phyloP scores from a whole-genome alignment of 2,888 invertebrate species.

The Amphipyra tragopoginis region DNA sequence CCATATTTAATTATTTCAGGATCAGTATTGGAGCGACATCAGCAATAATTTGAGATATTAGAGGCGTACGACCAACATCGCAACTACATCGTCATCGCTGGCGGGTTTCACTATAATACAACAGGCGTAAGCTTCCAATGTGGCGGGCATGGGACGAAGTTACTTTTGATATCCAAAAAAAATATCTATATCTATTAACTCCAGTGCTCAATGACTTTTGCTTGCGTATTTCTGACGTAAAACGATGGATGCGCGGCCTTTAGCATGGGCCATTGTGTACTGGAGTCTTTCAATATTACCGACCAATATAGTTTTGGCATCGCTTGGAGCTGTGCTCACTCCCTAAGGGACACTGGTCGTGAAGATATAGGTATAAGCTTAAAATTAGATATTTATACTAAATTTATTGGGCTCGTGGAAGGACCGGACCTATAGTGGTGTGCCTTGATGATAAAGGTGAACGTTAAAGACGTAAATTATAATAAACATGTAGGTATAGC shows the following conservation, averaged over 20 bases:
- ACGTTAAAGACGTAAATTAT: constrained; percentile 23
- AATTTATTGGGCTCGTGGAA: constrained; percentile 39
- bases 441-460: constrained; percentile 51
- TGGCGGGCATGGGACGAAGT: constrained; percentile 42
- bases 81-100: constrained; percentile 23
- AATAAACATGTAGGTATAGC: constrained; percentile 32
- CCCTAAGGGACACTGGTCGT: constrained; percentile 53
- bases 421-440: constrained; percentile 42
- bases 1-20: constrained; percentile 18
- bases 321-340: constrained; percentile 52
- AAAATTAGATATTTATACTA: constrained; percentile 38
- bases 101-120: constrained; percentile 24
- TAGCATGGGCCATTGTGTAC: constrained; percentile 4
- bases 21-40: constrained; percentile 25
- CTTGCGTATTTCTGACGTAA: constrained; percentile 6
- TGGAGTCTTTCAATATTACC: constrained; percentile 7
- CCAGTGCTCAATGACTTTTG: not conserved
- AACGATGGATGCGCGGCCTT: constrained; percentile 16
- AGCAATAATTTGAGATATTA: constrained; percentile 36
- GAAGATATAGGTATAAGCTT: constrained; percentile 42
- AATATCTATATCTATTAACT: constrained; percentile 1
- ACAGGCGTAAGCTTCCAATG: constrained; percentile 33
- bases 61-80: constrained; percentile 28
- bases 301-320: constrained; percentile 45
- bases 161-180: constrained; percentile 20